Evolutionary conservation across 1,140 invertebrate genomes (phyloP), one percentile per base, ranked within the genome.

Genomic region (Cryptotermes secundus): DNA sequence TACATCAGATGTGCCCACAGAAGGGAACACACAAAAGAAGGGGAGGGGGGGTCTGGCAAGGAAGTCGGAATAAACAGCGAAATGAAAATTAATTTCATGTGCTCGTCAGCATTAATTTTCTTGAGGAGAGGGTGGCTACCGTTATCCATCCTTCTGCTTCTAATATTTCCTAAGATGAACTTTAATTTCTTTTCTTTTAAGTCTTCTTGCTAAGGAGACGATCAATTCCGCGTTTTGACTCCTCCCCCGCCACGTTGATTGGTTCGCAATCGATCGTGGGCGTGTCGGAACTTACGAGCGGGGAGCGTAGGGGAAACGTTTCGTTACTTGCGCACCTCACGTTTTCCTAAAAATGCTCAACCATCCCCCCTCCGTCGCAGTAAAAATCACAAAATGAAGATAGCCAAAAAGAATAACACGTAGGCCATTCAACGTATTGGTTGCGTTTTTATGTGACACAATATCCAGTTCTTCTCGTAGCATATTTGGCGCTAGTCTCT

Each of bases 221-320:
- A 72, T 72, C 59, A 72, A 72, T 72, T 72, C n/a, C 59, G 6
- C 59, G 31, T 72, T 72, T 72, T n/a, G 31, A n/a, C 59, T 72
- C 59, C 59, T n/a, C 59, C 59, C 59, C 59, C 59, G 59, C 59
- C 81, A 26, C 38, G 36, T 14, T 34, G 36, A 82, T 82, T 82
- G 42, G 81, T 82, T 82, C 36, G 81, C 4, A 45, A 82, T 82
- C 81, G 81, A 45, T 45, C 59, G 38, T 82, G 81, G 81, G 81
- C 81, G 81, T 82, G 81, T 72, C 59, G 59, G 42, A 19, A 7
- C n/a, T 3, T 0, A 19, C 36, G 42, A 82, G 36, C 6, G 59
- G 81, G 6, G 2, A 19, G 22, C 24, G 81, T 34, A 42, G 35
- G 35, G 81, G 31, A 45, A 42, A 24, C 81, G 53, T 22, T 82